phyloP scores from a whole-genome alignment of 1,140 invertebrate species.

The Harpegnathos saltator region DNA sequence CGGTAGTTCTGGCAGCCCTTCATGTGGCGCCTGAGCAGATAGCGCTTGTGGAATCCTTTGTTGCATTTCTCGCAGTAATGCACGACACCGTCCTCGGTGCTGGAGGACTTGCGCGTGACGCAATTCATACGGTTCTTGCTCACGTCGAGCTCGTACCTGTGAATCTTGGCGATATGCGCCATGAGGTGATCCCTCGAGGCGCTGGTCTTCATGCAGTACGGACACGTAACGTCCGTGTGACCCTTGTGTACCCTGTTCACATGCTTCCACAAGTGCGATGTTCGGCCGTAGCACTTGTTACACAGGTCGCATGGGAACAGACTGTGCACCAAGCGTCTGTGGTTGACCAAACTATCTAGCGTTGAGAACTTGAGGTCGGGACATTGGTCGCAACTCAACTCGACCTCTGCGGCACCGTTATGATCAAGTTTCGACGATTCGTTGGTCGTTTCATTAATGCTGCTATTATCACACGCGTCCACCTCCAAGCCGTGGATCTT shows the following conservation, averaged over 20 bases:
- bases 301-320: slow-evolving; percentile 89
- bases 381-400: slow-evolving; percentile 85
- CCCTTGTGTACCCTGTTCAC: slow-evolving; percentile 88
- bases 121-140: slow-evolving; percentile 68
- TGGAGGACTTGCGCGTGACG: slow-evolving; percentile 69
- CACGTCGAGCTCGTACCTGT: slow-evolving; percentile 84
- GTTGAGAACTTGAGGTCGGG: slow-evolving; percentile 82
- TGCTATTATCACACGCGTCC: slow-evolving; percentile 50
- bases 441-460: slow-evolving; percentile 49
- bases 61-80: slow-evolving; percentile 87
- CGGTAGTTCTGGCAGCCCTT: slow-evolving; percentile 87
- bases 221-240: slow-evolving; percentile 88
- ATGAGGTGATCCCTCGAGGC: slow-evolving; percentile 87
- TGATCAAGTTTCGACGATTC: slow-evolving; percentile 46
- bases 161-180: slow-evolving; percentile 88
- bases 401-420: slow-evolving; percentile 57
- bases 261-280: slow-evolving; percentile 89
- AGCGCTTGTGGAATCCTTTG: slow-evolving; percentile 86
- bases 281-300: slow-evolving; percentile 88
- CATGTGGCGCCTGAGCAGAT: slow-evolving; percentile 86
- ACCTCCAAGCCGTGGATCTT: slow-evolving; percentile 84
- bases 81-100: slow-evolving; percentile 83
- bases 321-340: slow-evolving; percentile 86
- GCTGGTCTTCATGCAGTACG: slow-evolving; percentile 87
- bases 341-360: slow-evolving; percentile 86